Percentiles rank a stretch among this genome's conserved stretches.
These are phyloP conservation scores for Pangasius larnaudii DNA, from an alignment of 2,797 vertebrate species.

Conservation along the genomic window DNA sequence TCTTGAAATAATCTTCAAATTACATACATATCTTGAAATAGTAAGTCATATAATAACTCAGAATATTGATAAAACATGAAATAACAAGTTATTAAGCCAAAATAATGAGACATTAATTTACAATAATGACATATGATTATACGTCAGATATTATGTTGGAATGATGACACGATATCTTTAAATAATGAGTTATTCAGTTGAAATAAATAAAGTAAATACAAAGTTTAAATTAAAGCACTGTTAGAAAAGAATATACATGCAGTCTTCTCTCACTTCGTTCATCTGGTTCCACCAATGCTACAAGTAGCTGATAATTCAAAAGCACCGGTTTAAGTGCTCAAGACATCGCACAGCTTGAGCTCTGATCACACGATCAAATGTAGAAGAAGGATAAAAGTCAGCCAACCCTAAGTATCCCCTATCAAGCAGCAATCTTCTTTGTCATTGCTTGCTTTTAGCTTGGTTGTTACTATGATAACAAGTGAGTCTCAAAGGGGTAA, in stretches of 20 bases:
- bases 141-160: background rate
- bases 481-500: background rate
- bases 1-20: background rate
- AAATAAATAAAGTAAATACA: background rate
- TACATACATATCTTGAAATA: no score
- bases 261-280: background rate
- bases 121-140: background rate
- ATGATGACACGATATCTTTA: no score
- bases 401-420: slow-evolving; percentile 31
- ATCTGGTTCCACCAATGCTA: slow-evolving; percentile 3
- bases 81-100: background rate
- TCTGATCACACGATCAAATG: slow-evolving; percentile 16
- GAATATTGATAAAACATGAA: background rate
- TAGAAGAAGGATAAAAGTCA: slow-evolving; percentile 33
- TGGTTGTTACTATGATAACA: slow-evolving; percentile 18
- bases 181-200: no score
- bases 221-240: background rate
- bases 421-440: slow-evolving; percentile 32
- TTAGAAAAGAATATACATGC: background rate
- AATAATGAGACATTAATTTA: background rate
- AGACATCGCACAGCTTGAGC: slow-evolving; percentile 10
- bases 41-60: background rate
- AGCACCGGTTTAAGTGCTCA: background rate
- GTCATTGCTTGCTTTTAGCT: slow-evolving; percentile 18
- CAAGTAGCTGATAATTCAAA: slow-evolving; percentile 40